A percentile compares a stretch with the other conserved stretches of the same genome.
These are phyloP conservation scores for Lochmaea crataegi DNA, from an alignment of 2,888 invertebrate genomes.

Conservation along the genomic window DNA sequence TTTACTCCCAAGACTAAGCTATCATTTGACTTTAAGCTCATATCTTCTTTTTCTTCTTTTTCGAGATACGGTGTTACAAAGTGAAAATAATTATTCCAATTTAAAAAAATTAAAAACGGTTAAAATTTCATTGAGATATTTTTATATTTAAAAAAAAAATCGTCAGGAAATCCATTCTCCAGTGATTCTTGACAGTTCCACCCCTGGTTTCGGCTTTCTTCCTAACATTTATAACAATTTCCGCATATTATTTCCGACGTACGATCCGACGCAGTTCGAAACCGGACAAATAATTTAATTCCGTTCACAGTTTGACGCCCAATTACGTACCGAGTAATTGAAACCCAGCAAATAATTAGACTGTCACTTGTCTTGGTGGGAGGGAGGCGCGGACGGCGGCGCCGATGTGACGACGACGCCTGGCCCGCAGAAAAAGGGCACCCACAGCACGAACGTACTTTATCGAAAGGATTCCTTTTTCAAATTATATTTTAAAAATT, in stretches of 20 bases:
- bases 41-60: too few species aligned
- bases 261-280: conserved; percentile 52
- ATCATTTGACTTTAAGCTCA: too few species aligned
- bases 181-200: not conserved
- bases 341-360: conserved; percentile 65
- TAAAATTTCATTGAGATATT: too few species aligned
- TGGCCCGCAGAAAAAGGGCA: conserved; percentile 35
- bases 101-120: too few species aligned
- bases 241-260: conserved; percentile 48
- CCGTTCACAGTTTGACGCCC: conserved; percentile 65
- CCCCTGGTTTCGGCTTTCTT: conserved; percentile 22
- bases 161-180: too few species aligned
- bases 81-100: too few species aligned
- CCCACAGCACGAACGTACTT: conserved; percentile 30
- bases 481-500: not conserved
- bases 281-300: conserved; percentile 65
- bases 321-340: conserved; percentile 64
- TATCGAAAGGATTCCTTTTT: not conserved
- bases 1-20: too few species aligned
- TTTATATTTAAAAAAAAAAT: too few species aligned
- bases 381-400: conserved; percentile 56
- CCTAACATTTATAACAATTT: conserved; percentile 53
- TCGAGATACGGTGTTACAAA: too few species aligned
- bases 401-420: conserved; percentile 49
- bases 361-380: conserved; percentile 63